These are phyloP conservation scores for Heliconius cydno DNA, from an alignment of 2,888 invertebrate species.

Conservation along the genomic window DNA sequence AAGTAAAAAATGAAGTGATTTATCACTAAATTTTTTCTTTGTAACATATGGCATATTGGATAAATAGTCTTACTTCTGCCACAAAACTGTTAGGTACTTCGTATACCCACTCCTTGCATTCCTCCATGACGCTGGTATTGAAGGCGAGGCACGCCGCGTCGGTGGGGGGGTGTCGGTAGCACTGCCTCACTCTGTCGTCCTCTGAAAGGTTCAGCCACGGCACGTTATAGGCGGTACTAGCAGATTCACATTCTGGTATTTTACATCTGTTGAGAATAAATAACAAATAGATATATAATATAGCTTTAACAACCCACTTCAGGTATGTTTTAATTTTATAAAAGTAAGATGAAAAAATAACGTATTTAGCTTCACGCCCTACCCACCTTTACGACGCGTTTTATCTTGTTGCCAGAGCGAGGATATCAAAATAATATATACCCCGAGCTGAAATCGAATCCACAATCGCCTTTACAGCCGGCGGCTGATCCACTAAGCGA, in stretches of 20 bases:
- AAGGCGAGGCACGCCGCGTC: conserved; percentile 49
- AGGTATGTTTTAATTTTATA: neutral
- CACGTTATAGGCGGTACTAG: conserved; percentile 50
- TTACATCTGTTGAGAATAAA: conserved; percentile 59
- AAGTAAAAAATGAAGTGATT: neutral
- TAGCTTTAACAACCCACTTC: neutral
- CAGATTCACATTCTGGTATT: conserved; percentile 61
- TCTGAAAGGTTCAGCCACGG: conserved; percentile 58
- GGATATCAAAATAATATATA: too few species aligned
- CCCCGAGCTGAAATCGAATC: too few species aligned
- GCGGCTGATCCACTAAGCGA: too few species aligned
- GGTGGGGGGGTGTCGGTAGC: conserved; percentile 46
- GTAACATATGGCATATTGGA: neutral
- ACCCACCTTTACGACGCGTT: too few species aligned
- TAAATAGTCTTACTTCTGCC: conserved; percentile 62
- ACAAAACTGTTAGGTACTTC: conserved; percentile 70
- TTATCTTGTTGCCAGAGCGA: too few species aligned
- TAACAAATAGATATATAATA: neutral
- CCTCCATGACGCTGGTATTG: conserved; percentile 50
- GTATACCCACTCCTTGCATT: conserved; percentile 68
- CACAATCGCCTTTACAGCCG: too few species aligned
- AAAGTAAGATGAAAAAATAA: too few species aligned
- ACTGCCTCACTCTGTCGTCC: conserved; percentile 19
- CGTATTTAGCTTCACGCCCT: too few species aligned
- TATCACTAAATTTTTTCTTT: neutral